Evolutionary conservation across 2,113 vertebrate genomes (phyloP).

Genomic region (Trichomycterus rosablanca): DNA sequence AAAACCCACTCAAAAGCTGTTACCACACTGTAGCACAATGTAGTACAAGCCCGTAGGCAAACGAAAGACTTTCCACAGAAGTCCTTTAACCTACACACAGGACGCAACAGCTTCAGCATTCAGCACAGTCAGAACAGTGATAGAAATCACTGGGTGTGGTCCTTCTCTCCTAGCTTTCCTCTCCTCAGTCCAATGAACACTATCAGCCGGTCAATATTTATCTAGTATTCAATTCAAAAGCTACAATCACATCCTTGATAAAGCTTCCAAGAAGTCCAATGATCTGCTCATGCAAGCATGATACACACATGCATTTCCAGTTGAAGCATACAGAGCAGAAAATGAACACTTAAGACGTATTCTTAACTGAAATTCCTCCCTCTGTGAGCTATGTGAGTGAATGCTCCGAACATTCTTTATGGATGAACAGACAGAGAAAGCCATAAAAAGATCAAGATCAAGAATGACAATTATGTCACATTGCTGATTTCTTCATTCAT

Average conservation of each 20-base stretch:
- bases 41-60: constrained; percentile 8
- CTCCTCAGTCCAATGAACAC: constrained; percentile 5
- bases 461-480: constrained; percentile 25
- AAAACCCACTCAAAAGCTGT: constrained; percentile 49
- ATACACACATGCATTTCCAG: background rate
- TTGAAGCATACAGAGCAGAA: constrained; percentile 8
- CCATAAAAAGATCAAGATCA: constrained; percentile 2
- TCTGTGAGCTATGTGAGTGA: no score
- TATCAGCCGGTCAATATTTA: constrained; percentile 1
- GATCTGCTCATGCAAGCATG: constrained; percentile 1
- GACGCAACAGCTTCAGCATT: constrained; percentile 16
- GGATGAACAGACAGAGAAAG: constrained; percentile 25
- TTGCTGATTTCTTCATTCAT: constrained; percentile 37
- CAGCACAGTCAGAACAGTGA: constrained; percentile 13
- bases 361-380: no score
- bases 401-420: background rate
- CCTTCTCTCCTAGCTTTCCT: constrained; percentile 20
- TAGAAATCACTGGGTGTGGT: constrained; percentile 32
- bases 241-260: background rate
- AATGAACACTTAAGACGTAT: no score
- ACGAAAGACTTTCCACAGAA: constrained; percentile 19
- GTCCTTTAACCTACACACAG: constrained; percentile 16
- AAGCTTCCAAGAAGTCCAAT: background rate
- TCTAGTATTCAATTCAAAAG: constrained; percentile 7
- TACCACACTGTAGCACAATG: constrained; percentile 33